Evolutionary conservation across 2,888 invertebrate genomes (phyloP), one percentile per base, ranked within the genome.

Genomic region (Lomographa bimaculata): DNA sequence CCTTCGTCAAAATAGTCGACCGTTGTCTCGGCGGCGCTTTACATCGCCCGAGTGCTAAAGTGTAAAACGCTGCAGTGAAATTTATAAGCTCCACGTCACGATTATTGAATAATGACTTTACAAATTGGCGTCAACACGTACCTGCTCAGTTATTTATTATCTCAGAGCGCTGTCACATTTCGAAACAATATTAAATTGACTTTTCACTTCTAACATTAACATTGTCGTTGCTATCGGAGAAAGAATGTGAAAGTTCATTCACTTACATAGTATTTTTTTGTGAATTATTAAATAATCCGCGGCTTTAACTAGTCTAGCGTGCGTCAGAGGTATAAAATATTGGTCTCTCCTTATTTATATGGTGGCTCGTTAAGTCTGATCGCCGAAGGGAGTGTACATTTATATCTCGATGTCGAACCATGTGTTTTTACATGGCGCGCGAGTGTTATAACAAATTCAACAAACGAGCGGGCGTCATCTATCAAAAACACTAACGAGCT

Each of bases 401-500:
- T 83, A 78, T 86, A 84, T 80, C 75, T 73, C 65, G 79, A 74
- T 79, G 84, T 85, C 80, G 85, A 83, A 80, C 79, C 70, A 68
- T 78, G 74, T 82, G 81, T 82, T 86, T 85, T 85, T 83, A 84
- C 83, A 79, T 71, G 64, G 71, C 60, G 71, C 69, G 68, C 74
- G 71, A 72, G 75, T 79, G 80, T 80, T 81, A 81, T 78, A 80
- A 81, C 83, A 79, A 84, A 84, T 84, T 79, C 81, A 78, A 86
- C 86, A 80, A 83, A 83, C 81, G 76, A 80, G 75, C 81, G 75
- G 72, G 65, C 79, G 80, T 84, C 86, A 87, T 89, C 86, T 87
- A 87, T 89, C 89, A 87, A 85, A 85, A 82, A 82, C 79, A 69
- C 80, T 87, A 87, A 87, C 87, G 87, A 89, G 84, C 81, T 70